Base-by-base conservation (phyloP, 37 sponge, comb jelly and placozoan species). In the Diacarnus erythraeanus region DNA sequence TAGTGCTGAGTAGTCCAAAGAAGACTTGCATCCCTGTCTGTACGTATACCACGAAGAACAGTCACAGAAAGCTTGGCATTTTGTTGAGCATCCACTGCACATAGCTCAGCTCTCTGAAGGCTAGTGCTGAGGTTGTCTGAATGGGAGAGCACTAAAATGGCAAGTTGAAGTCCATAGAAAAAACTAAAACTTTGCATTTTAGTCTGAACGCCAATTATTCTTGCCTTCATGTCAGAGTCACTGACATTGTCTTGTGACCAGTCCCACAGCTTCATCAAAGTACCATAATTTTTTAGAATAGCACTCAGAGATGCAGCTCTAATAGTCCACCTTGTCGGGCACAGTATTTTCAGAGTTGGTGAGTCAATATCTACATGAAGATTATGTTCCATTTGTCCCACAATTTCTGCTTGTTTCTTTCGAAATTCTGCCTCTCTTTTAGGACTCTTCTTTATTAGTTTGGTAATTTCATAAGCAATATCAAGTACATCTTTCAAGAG, bases 381-480 rank as follows among this genome's bases (percentile, higher is more conserved):
- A n/a, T n/a, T n/a, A n/a, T n/a, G n/a, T n/a, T n/a, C n/a, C n/a
- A 47, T 47, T 47, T 47, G 51, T 12, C 51, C 51, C 51, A 47
- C n/a, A 26, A 60, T 60, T 26, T 25, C 23, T 60, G 61, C 23
- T 26, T 60, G 61, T 60, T 60, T 60, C 27, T 25, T 21, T 5
- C 4, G 61, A 25, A 60, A 54, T 54, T 54, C 56, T 54, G 56
- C 56, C 56, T 54, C 61, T 25, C 61, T 60, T 26, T 60, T 60
- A 60, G 61, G 61, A 47, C 51, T 47, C 51, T 47, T 47, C 74
- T 83, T 83, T 6, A 78, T 83, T 22, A 83, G 38, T 43, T 83
- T 89, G 5, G 69, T 67, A 42, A 89, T 83, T 57, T 89, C 89
- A 56, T 83, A 61, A 15, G 71, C 61, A 29, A 78, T 82, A 64